Evolutionary conservation across 2,888 invertebrate genomes (phyloP), one percentile per base, ranked within the genome.

Genomic region (Clepsis dumicolana): DNA sequence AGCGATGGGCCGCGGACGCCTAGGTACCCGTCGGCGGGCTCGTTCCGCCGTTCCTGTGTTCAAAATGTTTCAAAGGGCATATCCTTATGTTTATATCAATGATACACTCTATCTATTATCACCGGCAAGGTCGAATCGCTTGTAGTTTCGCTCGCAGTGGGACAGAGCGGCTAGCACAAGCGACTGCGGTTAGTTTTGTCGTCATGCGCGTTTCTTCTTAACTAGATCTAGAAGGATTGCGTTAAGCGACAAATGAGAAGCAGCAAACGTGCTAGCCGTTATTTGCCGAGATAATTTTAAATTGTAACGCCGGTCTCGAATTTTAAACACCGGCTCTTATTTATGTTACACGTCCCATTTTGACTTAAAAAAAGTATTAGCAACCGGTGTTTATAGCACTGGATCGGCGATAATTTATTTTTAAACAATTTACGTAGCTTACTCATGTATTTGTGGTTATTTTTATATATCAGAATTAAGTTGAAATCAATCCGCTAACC

Each of bases 401-500:
- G 73, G 68, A 73, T 70, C 63, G 70, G 67, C 69, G 71, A 70
- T 73, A 72, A 74, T 74, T 75, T 75, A 67, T 79, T 79, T 78
- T 72, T 80, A 80, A 77, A 77, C 73, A 76, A 77, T 76, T 74
- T 81, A 73, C 78, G 75, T 77, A 81, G 85, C 81, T 85, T 83
- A 87, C 82, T 83, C 84, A 81, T 78, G 81, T 84, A 81, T 63
- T 65, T 63, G 80, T 86, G 80, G 83, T 92, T 92, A 91, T 91
- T 93, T 93, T 93, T 93, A 83, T 92, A 93, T 80, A 85, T 89
- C 84, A 80, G 81, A 83, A 84, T 90, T 92, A 89, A 88, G 91
- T 92, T 92, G 88, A 89, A 90, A 89, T 90, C 89, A 89, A 85
- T 86, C 88, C 86, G 91, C 92, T 92, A 85, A 89, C 91, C 92